Base-by-base conservation (phyloP, 2,888 invertebrate genomes). In the Catocala fraxini region DNA sequence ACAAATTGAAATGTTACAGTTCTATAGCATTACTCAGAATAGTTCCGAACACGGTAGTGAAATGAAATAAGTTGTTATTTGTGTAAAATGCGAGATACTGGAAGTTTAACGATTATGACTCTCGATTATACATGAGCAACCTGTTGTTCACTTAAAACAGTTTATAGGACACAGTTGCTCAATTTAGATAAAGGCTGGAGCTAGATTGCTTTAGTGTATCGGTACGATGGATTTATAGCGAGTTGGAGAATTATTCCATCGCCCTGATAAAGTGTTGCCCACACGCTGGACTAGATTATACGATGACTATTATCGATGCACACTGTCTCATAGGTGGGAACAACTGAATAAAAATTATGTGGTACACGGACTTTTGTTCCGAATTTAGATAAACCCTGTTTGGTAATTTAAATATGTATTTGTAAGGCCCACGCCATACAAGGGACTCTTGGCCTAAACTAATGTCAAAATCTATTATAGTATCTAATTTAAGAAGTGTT, bases 91-190 rank as follows among this genome's bases (percentile, higher is more conserved):
- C 72, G 41, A 70, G 78, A 75, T 77, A 77, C 66, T 75, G 65
- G 62, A 77, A 78, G 72, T 78, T 71, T 73, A 75, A 82, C 78
- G 73, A 75, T 82, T 80, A 80, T 80, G 77, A 79, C 76, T 75
- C 65, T 68, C 74, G 71, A 79, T 80, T 68, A 73, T 68, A 71
- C 64, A 68, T 61, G 60, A 60, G 49, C 61, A 75, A 68, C 68
- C 70, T 73, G 67, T 60, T 69, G 62, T 66, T 68, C 62, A 75
- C 63, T 70, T 70, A 56, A 51, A 74, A 55, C 63, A 6, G 47
- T 74, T 70, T 77, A 60, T 62, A 53, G 52, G 59, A 51, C 54
- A 53, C 51, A 58, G 60, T 74, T 68, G 52, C 68, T 66, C 60
- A 77, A 76, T 73, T 59, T 64, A 65, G 52, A 53, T 54, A 59